Conservation (phyloP, 2,797 vertebrate species). For the Bovichtus diacanthus region DNA sequence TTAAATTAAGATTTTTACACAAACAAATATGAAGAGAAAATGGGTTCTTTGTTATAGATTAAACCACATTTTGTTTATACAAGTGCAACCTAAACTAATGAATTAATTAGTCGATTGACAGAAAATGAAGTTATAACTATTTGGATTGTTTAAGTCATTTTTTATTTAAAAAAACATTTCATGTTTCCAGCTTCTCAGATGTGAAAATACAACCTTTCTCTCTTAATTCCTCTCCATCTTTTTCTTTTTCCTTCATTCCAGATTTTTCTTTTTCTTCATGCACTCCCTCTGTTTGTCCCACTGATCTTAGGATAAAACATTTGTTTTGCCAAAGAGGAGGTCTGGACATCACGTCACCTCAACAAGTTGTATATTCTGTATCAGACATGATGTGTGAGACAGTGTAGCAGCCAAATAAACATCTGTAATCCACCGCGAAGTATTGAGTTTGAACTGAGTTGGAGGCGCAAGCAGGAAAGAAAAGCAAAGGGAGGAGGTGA, state of each 20-base stretch:
- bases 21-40: too few species aligned
- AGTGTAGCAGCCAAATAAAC: too few species aligned
- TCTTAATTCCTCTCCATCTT: neutral
- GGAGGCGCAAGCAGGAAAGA: neutral
- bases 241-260: neutral
- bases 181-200: too few species aligned
- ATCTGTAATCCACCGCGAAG: slow-evolving; percentile 36
- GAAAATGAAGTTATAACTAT: too few species aligned
- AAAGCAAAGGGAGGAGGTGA: slow-evolving; percentile 36
- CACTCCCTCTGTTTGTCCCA: neutral
- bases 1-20: too few species aligned
- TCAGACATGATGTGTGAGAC: neutral
- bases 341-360: neutral
- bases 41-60: neutral
- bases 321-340: neutral
- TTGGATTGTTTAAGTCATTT: too few species aligned
- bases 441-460: slow-evolving; percentile 8
- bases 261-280: neutral
- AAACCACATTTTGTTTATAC: neutral
- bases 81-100: too few species aligned
- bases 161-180: too few species aligned
- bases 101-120: too few species aligned
- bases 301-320: neutral
- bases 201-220: neutral
- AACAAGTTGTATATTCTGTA: neutral